phyloP scores from a whole-genome alignment of 1,140 invertebrate genomes.

The Drosophila hydei region DNA sequence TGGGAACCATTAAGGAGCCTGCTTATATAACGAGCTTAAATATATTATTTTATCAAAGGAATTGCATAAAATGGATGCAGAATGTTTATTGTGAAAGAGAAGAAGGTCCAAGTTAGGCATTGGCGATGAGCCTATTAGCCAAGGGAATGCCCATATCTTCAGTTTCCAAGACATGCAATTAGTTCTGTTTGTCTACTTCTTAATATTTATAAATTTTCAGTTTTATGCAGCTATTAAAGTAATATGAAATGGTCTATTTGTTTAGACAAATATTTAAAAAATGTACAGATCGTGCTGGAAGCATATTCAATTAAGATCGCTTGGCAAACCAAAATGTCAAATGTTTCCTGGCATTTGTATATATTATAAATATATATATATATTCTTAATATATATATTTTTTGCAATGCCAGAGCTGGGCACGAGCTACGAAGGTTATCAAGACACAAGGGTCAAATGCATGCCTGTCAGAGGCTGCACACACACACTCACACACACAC shows the following conservation, averaged over 20 bases:
- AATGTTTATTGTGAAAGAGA: no score
- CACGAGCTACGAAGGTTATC: slow-evolving; percentile 56
- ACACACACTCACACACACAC: neutral
- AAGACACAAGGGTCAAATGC: slow-evolving; percentile 9
- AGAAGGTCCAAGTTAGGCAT: no score
- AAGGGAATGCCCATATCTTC: no score
- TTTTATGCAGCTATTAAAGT: no score
- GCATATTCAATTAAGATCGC: slow-evolving; percentile 17
- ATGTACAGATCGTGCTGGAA: neutral
- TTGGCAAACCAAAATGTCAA: slow-evolving; percentile 55
- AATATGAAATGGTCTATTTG: neutral
- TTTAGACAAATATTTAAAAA: neutral
- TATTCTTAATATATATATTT: neutral
- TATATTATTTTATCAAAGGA: neutral
- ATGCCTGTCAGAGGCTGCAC: neutral
- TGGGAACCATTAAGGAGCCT: neutral
- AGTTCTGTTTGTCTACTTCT: no score
- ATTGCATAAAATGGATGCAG: no score
- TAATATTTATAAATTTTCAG: no score
- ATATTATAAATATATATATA: slow-evolving; percentile 35
- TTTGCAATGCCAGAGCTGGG: slow-evolving; percentile 35
- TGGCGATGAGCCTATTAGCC: no score
- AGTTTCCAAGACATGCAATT: no score
- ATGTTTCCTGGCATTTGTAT: slow-evolving; percentile 66
- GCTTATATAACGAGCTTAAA: no score